A percentile compares a stretch with the other conserved stretches of the same genome.
Conservation (phyloP, 1,140 invertebrate genomes). For the Magallana gigas region DNA sequence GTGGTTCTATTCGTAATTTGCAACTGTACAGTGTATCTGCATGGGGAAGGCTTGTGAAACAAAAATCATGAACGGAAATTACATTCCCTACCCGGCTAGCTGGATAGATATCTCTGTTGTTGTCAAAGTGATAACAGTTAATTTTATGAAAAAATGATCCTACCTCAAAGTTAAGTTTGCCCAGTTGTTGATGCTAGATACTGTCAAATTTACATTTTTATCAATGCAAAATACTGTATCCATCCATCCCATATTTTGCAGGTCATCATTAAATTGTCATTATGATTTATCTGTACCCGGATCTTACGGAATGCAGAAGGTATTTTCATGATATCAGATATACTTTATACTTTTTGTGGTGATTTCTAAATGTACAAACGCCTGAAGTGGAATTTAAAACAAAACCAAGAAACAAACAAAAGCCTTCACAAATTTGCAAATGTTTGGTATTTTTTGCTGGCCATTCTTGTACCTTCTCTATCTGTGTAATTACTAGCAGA, state of each 20-base stretch:
- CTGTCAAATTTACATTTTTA: slow-evolving; percentile 19
- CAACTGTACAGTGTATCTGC: no score
- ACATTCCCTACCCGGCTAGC: not conserved
- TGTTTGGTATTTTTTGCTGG: no score
- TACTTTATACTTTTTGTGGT: not conserved
- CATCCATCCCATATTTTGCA: not conserved
- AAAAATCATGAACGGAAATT: not conserved
- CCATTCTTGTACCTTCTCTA: no score
- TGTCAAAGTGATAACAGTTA: not conserved
- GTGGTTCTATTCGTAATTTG: no score
- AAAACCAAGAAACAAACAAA: no score
- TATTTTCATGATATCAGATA: slow-evolving; percentile 6
- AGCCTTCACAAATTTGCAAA: no score
- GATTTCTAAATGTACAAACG: not conserved
- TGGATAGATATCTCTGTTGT: not conserved
- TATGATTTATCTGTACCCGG: not conserved
- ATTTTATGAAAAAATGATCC: not conserved
- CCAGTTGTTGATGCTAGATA: not conserved
- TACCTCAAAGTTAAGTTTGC: not conserved
- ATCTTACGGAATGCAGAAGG: not conserved
- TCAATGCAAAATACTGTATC: slow-evolving; percentile 19
- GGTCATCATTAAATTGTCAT: not conserved
- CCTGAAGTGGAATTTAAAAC: not conserved
- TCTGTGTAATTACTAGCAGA: no score
- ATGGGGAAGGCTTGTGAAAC: not conserved